Base-by-base conservation (phyloP, 2,888 invertebrate species). In the Onthophagus sagittarius region DNA sequence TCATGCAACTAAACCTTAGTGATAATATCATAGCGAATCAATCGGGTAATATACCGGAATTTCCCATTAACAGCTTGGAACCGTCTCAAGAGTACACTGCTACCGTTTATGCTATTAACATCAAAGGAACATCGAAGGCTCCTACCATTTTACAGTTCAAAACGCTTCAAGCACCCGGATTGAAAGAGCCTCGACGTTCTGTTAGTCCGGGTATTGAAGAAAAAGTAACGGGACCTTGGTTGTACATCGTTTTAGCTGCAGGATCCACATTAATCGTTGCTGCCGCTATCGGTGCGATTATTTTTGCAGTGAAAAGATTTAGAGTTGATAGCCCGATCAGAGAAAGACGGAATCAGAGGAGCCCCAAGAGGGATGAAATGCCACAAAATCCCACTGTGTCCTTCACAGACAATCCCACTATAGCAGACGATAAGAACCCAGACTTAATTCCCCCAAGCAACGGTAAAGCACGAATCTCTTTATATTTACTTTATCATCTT, bases 81-180 rank as follows among this genome's bases (percentile, higher is more conserved):
- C 85, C 88, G 3, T 87, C 87, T 67, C 85, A 85, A 67, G 86
- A 86, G 73, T 87, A 88, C 79, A 81, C 82, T 76, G 80, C 82
- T 15, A 80, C 81, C 7, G 87, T 93, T 13, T 90, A 90, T 79
- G 91, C 94, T 2, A 89, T 89, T 83, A 94, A 94, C 83, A 88
- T 87, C 77, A 94, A 93, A 82, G 93, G 84, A 71, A 83, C 85
- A 78, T 88, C 88, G 75, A 83, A 83, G 75, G 82, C 82, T 71
- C 81, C 86, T 0, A 81, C 83, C 13, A 84, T 86, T 4, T 77
- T 88, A 11, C 79, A 82, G 72, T 85, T 88, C n/a, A 83, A 83
- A 15, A 88, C 89, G 3, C 80, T 86, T 7, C 85, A 86, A 23
- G 85, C 86, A 14, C 86, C 87, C 2, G 85, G 86, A 63, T 82